Evolutionary conservation across 2,888 invertebrate species (phyloP).

Genomic region (Synergus japonicus): DNA sequence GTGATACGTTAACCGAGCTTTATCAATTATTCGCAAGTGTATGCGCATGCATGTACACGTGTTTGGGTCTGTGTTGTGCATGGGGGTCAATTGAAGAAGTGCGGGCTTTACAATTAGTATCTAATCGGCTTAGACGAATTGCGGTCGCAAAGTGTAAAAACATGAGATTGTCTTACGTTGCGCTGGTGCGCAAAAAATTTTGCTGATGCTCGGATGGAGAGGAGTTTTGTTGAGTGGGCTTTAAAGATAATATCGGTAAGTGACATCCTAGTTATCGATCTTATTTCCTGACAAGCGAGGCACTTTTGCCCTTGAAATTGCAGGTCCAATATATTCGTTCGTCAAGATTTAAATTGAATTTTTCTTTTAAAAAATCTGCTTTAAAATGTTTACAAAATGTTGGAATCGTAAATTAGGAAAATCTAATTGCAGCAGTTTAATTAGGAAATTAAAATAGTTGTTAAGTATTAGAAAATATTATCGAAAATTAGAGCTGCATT

Average conservation of each 20-base stretch:
- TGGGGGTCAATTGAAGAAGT: constrained; percentile 36
- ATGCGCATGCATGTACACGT: constrained; percentile 38
- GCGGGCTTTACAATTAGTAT: constrained; percentile 34
- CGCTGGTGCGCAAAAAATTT: constrained; percentile 65
- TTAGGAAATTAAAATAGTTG: too few relatives aligned
- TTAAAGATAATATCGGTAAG: constrained; percentile 26
- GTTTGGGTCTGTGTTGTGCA: constrained; percentile 27
- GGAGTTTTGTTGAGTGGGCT: constrained; percentile 11
- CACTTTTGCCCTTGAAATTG: constrained; percentile 38
- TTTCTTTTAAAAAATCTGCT: background rate
- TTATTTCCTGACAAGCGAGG: background rate
- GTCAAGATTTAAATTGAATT: background rate
- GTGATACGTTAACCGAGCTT: constrained; percentile 61
- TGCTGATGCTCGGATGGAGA: constrained; percentile 48
- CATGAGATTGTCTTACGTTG: constrained; percentile 55
- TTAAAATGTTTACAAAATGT: background rate
- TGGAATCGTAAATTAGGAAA: background rate
- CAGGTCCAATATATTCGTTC: background rate
- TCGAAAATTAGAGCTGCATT: too few relatives aligned
- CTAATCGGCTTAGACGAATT: constrained; percentile 36
- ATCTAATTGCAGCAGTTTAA: background rate
- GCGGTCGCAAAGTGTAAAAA: constrained; percentile 35
- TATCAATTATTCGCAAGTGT: constrained; percentile 40
- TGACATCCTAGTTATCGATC: constrained; percentile 39
- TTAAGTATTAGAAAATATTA: too few relatives aligned